These are phyloP conservation scores for Saiga tatarica DNA, from an alignment of 2,113 vertebrate species.

Conservation along the genomic window DNA sequence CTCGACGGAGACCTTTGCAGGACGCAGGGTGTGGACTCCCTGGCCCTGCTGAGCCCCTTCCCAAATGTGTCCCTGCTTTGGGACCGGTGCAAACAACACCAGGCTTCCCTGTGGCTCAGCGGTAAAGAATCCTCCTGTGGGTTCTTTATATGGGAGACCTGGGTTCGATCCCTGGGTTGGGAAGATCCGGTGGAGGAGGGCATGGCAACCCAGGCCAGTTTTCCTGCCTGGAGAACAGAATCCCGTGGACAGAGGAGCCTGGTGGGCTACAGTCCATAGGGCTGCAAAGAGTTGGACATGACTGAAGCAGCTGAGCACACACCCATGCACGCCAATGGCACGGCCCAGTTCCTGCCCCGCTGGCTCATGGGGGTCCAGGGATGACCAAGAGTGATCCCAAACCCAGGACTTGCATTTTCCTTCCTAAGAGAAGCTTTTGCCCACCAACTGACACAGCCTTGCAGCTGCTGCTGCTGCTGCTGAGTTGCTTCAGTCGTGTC, in stretches of 20 bases:
- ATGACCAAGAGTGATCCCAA: not conserved
- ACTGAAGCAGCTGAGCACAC: rapidly evolving
- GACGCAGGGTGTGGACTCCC: rapidly evolving
- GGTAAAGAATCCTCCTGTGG: not conserved
- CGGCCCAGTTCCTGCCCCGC: rapidly evolving
- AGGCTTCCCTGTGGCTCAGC: not conserved
- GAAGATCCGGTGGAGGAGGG: not conserved
- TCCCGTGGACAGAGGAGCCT: not conserved
- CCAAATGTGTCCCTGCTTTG: too few relatives aligned
- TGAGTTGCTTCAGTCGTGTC: too few relatives aligned
- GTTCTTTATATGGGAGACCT: not conserved
- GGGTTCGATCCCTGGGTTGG: not conserved
- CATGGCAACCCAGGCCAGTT: not conserved
- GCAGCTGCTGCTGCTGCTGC: too few relatives aligned
- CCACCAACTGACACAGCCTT: not conserved
- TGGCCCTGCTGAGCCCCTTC: rapidly evolving
- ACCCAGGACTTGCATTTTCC: not conserved
- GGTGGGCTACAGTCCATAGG: not conserved
- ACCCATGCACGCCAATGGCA: not conserved
- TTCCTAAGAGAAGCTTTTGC: too few relatives aligned
- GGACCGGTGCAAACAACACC: rapidly evolving
- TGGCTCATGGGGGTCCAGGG: rapidly evolving
- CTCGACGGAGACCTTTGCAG: too few relatives aligned
- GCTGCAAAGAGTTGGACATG: not conserved
- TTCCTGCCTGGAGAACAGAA: not conserved